Evolutionary conservation across 1,140 invertebrate species (phyloP), one percentile per base, ranked within the genome.

Genomic region (Saccostrea echinata): DNA sequence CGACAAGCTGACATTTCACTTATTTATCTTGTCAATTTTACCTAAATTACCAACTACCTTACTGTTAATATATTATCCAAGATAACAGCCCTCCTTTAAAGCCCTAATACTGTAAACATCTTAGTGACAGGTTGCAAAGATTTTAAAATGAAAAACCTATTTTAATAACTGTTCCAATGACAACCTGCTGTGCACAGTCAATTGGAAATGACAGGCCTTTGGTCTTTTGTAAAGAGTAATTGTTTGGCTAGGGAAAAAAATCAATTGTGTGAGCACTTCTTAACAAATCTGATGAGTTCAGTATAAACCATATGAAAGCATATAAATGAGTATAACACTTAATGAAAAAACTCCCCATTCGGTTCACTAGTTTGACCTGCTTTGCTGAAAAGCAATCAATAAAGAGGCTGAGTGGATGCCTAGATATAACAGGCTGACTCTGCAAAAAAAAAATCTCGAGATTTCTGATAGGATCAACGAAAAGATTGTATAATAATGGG

Each of bases 231-330:
- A 33, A 13, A 33, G 11, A 13, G 6, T n/a, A 68, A 43, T 6
- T 43, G 35, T 43, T 3, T 43, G 35, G 35, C 21, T 9, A 30
- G 13, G n/a, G 4, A 11, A 18, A 30, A 71, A 71, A 71, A 71
- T 71, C 68, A 71, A 71, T 71, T 33, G n/a, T 71, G 68, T 71
- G n/a, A n/a, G n/a, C n/a, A 24, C 24, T 27, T 71, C 68, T 71
- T 71, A 24, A 71, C 68, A 71, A 71, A 71, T 71, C 30, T 71
- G 9, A 71, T 33, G 4, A 12, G 24, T 12, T 71, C 11, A 8
- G 27, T 71, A 33, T 30, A 9, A 18, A 57, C 16, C 55, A 57
- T 57, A 21, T 57, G 21, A 57, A 57, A 57, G 13, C 16, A 57
- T 18, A 57, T 55, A 16, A 71, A 71, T 33, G 24, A 71, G 68